These are phyloP conservation scores for Microchirus variegatus DNA, from an alignment of 2,797 vertebrate species.

Conservation along the genomic window DNA sequence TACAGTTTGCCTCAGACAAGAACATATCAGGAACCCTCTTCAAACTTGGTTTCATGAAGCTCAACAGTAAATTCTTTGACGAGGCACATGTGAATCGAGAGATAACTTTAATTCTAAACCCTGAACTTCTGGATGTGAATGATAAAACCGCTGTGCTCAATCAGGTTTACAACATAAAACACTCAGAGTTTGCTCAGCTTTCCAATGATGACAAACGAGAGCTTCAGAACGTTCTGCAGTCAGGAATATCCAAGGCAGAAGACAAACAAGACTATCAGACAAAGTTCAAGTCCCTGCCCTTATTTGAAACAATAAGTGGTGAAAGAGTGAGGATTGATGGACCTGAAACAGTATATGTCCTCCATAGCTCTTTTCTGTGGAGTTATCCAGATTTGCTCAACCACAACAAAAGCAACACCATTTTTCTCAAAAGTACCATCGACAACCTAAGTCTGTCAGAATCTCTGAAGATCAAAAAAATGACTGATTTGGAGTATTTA, in stretches of 20 bases:
- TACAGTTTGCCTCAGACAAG: neutral
- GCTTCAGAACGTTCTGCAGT: constrained; percentile 64
- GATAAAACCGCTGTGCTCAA: constrained; percentile 66
- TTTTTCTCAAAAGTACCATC: constrained; percentile 57
- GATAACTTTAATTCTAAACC: fast-evolving
- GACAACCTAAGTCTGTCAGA: constrained; percentile 23
- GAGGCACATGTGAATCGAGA: fast-evolving
- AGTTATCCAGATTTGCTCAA: constrained; percentile 61
- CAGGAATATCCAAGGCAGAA: constrained; percentile 50
- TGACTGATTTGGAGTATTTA: constrained; percentile 72
- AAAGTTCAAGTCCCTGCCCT: constrained; percentile 75
- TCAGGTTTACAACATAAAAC: constrained; percentile 45
- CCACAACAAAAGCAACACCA: constrained; percentile 24
- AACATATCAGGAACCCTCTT: constrained; percentile 61
- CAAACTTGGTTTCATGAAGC: constrained; percentile 73
- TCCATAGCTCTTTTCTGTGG: constrained; percentile 14
- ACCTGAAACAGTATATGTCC: constrained; percentile 48
- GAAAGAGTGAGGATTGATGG: constrained; percentile 62
- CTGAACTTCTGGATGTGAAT: constrained; percentile 63
- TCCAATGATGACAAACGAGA: constrained; percentile 31
- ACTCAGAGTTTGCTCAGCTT: constrained; percentile 62
- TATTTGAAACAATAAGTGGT: constrained; percentile 75
- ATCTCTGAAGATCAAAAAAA: constrained; percentile 40
- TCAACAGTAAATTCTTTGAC: constrained; percentile 34
- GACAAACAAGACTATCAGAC: constrained; percentile 30